Percentiles rank a stretch among this genome's conserved stretches.
phyloP scores from a whole-genome alignment of 2,888 invertebrate species.

The Alentia gelatinosa region DNA sequence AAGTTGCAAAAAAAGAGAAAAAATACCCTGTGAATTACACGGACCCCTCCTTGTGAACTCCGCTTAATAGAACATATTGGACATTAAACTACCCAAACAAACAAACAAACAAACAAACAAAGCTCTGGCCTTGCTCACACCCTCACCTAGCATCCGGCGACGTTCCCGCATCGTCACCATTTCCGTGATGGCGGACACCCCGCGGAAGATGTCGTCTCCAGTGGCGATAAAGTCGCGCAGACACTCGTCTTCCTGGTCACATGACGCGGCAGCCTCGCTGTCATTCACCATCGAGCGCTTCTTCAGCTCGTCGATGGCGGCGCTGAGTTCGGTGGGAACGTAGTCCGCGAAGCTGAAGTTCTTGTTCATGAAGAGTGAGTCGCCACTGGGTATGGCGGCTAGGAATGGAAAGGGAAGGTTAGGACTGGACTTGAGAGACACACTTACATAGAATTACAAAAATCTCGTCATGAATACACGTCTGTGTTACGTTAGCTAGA shows the following conservation, averaged over 20 bases:
- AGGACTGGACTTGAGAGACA: no score
- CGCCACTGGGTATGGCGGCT: not conserved
- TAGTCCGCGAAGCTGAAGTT: not conserved
- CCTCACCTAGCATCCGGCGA: not conserved
- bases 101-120: no score
- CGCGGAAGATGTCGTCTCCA: not conserved
- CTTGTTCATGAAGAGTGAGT: not conserved
- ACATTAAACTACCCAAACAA: no score
- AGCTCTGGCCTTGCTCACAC: no score
- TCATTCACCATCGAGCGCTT: not conserved
- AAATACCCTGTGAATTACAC: no score
- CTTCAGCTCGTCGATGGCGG: not conserved
- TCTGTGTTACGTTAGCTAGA: no score
- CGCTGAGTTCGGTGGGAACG: not conserved
- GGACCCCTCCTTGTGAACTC: no score
- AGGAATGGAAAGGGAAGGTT: not conserved
- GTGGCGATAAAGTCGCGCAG: not conserved
- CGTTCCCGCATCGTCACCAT: not conserved
- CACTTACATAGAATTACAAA: no score
- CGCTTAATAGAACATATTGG: no score
- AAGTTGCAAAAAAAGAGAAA: no score
- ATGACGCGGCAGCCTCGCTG: not conserved
- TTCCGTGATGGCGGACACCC: conserved; percentile 7
- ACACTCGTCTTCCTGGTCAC: not conserved
- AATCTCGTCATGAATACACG: no score